These are phyloP conservation scores for Palythoa heliodiscus DNA, from an alignment of 92 coral and sea anemone species.

Conservation along the genomic window DNA sequence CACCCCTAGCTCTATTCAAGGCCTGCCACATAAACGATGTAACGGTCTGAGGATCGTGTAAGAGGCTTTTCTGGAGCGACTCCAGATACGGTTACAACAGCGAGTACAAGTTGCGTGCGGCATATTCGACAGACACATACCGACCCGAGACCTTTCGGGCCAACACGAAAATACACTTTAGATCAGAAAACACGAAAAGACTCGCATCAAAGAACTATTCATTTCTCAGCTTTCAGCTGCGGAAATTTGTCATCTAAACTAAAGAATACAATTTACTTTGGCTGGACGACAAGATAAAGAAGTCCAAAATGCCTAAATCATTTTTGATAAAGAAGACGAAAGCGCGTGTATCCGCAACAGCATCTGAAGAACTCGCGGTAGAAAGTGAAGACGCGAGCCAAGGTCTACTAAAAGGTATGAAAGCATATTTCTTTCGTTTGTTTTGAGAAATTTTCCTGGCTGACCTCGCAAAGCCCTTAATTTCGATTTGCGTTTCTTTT, in stretches of 20 bases:
- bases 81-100: constrained; percentile 52
- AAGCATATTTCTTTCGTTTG: constrained; percentile 10
- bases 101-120: constrained; percentile 31
- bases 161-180: constrained; percentile 25
- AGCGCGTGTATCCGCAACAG: constrained; percentile 39
- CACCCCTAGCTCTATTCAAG: constrained; percentile 80
- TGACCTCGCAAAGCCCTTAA: constrained; percentile 70
- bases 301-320: constrained; percentile 84
- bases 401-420: constrained; percentile 17
- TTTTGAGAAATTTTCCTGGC: constrained; percentile 45
- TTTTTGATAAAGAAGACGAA: constrained; percentile 88
- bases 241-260: constrained; percentile 28
- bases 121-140: constrained; percentile 23
- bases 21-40: constrained; percentile 83
- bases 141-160: constrained; percentile 46
- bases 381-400: constrained; percentile 28
- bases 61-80: constrained; percentile 48
- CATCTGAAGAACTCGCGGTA: constrained; percentile 9
- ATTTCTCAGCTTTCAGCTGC: constrained; percentile 32
- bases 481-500: constrained; percentile 67
- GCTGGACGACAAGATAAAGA: constrained; percentile 41
- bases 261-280: constrained; percentile 43
- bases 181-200: constrained; percentile 32
- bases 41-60: constrained; percentile 75
- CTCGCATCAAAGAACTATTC: constrained; percentile 43